Base-by-base conservation (phyloP, 2,797 vertebrate genomes). In the Strix occidentalis region DNA sequence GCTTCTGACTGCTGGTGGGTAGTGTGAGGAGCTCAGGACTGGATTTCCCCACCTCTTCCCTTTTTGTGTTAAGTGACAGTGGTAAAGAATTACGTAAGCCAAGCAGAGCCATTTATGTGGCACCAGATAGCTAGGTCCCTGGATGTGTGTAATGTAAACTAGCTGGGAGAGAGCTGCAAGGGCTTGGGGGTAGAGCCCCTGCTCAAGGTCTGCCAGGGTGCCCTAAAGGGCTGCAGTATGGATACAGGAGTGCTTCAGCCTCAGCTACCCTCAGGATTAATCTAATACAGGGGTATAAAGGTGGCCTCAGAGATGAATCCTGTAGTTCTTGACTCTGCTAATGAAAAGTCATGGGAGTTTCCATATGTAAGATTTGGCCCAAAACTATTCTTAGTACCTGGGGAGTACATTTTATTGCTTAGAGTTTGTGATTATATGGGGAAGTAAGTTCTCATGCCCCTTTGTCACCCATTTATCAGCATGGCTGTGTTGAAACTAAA, bases 381-480 rank as follows among this genome's bases (percentile, higher is more conserved):
- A 10, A 51, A 75, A 51, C 28, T 85, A 16, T 50, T 84, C 43
- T 63, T 65, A 60, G 50, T 57, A 33, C 16, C 29, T 64, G 76
- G 31, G 61, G 26, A 61, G 11, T 18, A 37, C 3, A 5, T 74
- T 84, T 93, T 41, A 24, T 37, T 58, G 60, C 43, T 80, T 45
- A 15, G 23, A 71, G 60, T 64, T 85, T 91, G 69, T 83, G 82
- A 88, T 81, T 77, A 80, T 77, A 87, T 43, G 39, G 28, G 7
- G 7, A 81, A 87, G 33, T 26, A 45, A 35, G 31, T 96, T 96
- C 93, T 84, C 84, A 91, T 89, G 92, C 84, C 50, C 65, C 50
- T 88, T 76, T 1, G 1, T 92, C 78, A 69, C 76, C 77, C 54
- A 41, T 61, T 86, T 72, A 86, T 91, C 90, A 89, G 48, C 43